Conservation (phyloP, 2,797 vertebrate species). For the Malurus splendens region DNA sequence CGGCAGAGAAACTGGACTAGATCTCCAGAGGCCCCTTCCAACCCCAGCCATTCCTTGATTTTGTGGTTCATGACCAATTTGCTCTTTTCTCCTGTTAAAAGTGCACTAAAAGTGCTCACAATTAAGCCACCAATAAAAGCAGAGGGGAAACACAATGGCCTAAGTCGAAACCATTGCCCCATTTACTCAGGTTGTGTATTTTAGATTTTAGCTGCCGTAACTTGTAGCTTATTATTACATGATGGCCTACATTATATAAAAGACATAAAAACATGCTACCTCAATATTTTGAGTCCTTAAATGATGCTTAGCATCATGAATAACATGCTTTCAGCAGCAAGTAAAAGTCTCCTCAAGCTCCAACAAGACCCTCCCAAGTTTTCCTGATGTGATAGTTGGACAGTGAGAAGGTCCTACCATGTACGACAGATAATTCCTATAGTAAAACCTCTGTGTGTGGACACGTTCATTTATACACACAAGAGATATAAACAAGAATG, state of each 20-base stretch:
- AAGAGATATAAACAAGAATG: neutral
- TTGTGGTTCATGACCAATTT: neutral
- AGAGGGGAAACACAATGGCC: neutral
- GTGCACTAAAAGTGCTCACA: neutral
- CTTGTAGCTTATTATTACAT: neutral
- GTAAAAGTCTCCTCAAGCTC: neutral
- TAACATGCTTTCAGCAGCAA: neutral
- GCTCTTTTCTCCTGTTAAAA: neutral
- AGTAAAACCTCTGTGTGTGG: neutral
- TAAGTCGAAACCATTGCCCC: neutral
- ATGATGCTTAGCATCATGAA: neutral
- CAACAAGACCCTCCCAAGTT: neutral
- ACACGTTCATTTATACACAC: fast-evolving
- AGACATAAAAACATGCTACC: neutral
- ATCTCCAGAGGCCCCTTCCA: neutral
- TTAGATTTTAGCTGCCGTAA: neutral
- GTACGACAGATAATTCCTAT: fast-evolving
- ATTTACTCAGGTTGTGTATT: neutral
- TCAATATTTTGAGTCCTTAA: neutral
- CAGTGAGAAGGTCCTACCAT: neutral
- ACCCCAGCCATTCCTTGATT: neutral
- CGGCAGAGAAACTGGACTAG: neutral
- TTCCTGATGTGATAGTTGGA: neutral
- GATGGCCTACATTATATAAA: neutral
- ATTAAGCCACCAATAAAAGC: neutral